These are phyloP conservation scores for Paramuricea clavata DNA, from an alignment of 92 coral and sea anemone species.

Conservation along the genomic window DNA sequence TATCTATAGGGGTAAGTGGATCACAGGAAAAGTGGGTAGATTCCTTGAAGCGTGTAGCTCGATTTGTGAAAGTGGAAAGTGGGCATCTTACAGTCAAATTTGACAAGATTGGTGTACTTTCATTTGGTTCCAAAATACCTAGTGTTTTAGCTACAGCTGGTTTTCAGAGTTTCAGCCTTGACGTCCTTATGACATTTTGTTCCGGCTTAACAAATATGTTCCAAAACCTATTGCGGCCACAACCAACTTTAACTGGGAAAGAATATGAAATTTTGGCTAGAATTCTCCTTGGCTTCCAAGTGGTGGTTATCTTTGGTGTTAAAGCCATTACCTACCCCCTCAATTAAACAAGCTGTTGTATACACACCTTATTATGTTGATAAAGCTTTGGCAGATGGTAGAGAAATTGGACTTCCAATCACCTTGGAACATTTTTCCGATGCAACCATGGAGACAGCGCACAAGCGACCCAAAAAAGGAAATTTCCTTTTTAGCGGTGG, in stretches of 20 bases:
- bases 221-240: slow-evolving; percentile 49
- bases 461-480: slow-evolving; percentile 54
- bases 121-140: slow-evolving; percentile 57
- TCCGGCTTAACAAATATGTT: slow-evolving; percentile 36
- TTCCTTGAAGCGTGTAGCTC: neutral
- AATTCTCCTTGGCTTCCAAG: slow-evolving; percentile 48
- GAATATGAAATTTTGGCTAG: slow-evolving; percentile 48
- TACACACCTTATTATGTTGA: no score
- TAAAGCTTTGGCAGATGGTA: no score
- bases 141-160: slow-evolving; percentile 50
- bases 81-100: slow-evolving; percentile 49
- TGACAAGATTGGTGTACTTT: slow-evolving; percentile 65
- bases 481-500: slow-evolving; percentile 50
- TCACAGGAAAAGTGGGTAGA: no score
- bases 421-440: slow-evolving; percentile 60
- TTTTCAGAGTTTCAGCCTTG: slow-evolving; percentile 52
- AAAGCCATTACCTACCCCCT: slow-evolving; percentile 47
- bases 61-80: slow-evolving; percentile 7
- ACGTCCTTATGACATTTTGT: slow-evolving; percentile 47
- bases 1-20: no score
- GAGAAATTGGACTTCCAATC: no score
- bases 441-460: slow-evolving; percentile 67
- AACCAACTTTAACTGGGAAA: slow-evolving; percentile 22
- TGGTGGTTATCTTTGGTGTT: slow-evolving; percentile 55
- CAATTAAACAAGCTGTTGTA: no score